Conservation (phyloP, 2,113 vertebrate genomes). For the Pollimyrus isidori region DNA sequence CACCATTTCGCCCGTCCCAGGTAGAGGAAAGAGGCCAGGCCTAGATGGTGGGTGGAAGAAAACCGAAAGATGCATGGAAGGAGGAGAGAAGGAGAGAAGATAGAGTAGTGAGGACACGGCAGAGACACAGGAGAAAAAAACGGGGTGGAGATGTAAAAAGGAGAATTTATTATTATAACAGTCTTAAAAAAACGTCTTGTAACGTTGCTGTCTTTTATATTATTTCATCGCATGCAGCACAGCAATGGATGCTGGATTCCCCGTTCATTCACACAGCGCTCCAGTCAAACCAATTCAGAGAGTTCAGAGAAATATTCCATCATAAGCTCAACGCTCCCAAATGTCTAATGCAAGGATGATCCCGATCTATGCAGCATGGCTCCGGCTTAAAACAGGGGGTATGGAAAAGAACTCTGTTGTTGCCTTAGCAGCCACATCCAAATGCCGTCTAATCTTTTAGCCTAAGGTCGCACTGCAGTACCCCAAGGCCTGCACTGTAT, state of each 20-base stretch:
- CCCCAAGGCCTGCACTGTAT: background rate
- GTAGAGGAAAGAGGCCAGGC: slow-evolving; percentile 1
- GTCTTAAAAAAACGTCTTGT: background rate
- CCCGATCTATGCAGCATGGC: too few relatives aligned
- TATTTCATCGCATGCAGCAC: background rate
- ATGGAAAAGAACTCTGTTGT: slow-evolving; percentile 1
- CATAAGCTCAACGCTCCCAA: background rate
- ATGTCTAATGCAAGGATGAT: background rate
- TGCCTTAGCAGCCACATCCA: slow-evolving; percentile 23
- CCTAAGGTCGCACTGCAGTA: slow-evolving; percentile 8
- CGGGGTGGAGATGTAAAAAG: background rate
- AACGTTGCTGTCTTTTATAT: background rate
- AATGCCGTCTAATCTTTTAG: slow-evolving; percentile 27
- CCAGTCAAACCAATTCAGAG: background rate
- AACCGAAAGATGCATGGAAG: slow-evolving; percentile 9
- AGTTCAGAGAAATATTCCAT: background rate
- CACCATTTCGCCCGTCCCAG: slow-evolving; percentile 11
- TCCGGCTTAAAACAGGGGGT: background rate
- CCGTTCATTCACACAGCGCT: background rate
- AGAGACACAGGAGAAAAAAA: background rate
- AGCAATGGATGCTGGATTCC: background rate
- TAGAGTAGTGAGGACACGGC: background rate
- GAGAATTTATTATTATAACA: background rate
- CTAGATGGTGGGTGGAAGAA: background rate
- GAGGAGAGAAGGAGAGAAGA: background rate